Percentiles rank a stretch among this genome's conserved stretches.
These are phyloP conservation scores for Epinotia nisella DNA, from an alignment of 2,888 invertebrate species.

Conservation along the genomic window DNA sequence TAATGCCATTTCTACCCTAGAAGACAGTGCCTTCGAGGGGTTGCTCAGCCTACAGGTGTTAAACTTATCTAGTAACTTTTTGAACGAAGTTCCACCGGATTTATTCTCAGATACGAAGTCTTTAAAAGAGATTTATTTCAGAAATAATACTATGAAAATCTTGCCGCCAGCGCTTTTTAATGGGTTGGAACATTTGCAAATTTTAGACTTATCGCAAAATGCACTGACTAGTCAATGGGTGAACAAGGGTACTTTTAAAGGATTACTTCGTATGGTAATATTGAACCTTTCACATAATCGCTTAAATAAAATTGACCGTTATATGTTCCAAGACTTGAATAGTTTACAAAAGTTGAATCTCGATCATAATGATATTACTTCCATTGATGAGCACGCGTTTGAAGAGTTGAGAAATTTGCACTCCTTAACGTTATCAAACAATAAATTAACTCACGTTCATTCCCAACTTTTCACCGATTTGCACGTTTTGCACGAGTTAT, in stretches of 20 bases:
- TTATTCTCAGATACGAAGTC: conserved; percentile 88
- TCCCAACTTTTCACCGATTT: conserved; percentile 88
- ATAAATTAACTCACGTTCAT: conserved; percentile 87
- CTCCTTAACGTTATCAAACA: conserved; percentile 89
- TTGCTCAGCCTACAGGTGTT: conserved; percentile 87
- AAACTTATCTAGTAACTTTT: conserved; percentile 91
- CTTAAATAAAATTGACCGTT: conserved; percentile 87
- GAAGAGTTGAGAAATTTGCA: conserved; percentile 90
- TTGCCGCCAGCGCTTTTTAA: conserved; percentile 89
- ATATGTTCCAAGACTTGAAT: conserved; percentile 89
- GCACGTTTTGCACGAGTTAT: conserved; percentile 88
- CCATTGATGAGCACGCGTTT: conserved; percentile 90
- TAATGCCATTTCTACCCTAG: conserved; percentile 90
- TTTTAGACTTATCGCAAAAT: conserved; percentile 89
- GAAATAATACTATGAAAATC: conserved; percentile 91
- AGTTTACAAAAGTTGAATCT: conserved; percentile 90
- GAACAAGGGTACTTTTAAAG: conserved; percentile 89
- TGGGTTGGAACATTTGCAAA: conserved; percentile 88
- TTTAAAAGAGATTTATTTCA: conserved; percentile 88
- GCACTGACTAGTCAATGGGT: conserved; percentile 90
- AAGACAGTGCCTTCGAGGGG: conserved; percentile 89
- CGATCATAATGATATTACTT: conserved; percentile 88
- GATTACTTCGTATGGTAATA: conserved; percentile 89
- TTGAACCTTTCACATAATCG: conserved; percentile 90
- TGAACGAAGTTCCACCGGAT: conserved; percentile 90